A percentile compares a stretch with the other conserved stretches of the same genome.
phyloP scores from a whole-genome alignment of 1,140 invertebrate species.

The Wasmannia auropunctata region DNA sequence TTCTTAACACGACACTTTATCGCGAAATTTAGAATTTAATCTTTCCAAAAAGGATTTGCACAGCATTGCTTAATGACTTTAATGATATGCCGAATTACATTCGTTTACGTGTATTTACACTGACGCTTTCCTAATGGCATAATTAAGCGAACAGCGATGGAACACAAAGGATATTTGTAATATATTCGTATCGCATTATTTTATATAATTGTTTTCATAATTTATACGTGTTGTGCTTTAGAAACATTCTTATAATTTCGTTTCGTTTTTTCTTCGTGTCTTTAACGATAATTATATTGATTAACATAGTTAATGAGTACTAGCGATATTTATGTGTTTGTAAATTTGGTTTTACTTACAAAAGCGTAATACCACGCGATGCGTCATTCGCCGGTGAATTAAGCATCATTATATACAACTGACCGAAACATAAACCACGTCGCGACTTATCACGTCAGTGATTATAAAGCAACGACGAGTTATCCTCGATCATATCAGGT shows the following conservation, averaged over 20 bases:
- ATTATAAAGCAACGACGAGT: conserved; percentile 47
- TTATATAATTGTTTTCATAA: conserved; percentile 7
- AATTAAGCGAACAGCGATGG: not conserved
- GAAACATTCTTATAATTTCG: not conserved
- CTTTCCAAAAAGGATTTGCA: not conserved
- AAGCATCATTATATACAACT: conserved; percentile 2
- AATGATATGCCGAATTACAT: not conserved
- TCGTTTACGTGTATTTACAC: not conserved
- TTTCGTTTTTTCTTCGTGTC: not conserved
- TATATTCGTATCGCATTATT: not conserved
- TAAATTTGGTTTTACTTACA: not conserved
- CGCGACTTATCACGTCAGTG: conserved; percentile 45
- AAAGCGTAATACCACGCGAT: not conserved
- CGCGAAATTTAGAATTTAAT: not conserved
- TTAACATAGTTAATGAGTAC: not conserved
- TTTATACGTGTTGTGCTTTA: not conserved
- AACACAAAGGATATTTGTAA: not conserved
- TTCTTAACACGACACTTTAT: not conserved
- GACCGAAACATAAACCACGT: not conserved
- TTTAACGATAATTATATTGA: not conserved
- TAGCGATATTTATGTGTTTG: not conserved
- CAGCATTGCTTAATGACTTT: not conserved
- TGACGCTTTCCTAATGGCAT: not conserved
- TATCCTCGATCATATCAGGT: conserved; percentile 67
- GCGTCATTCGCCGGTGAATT: not conserved